Conservation (phyloP, 2,888 invertebrate genomes). For the Calameuta pallipes region DNA sequence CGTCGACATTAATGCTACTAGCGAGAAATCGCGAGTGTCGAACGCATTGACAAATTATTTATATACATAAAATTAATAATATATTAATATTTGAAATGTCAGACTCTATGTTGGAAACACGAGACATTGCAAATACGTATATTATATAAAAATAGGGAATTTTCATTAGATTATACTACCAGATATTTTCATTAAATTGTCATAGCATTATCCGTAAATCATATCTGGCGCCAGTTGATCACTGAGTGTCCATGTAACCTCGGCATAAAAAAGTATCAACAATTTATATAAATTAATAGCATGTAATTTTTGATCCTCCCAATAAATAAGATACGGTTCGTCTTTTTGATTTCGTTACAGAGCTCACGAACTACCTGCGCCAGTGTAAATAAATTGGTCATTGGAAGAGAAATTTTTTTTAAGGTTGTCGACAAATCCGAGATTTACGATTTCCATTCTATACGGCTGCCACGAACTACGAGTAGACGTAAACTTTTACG, state of each 20-base stretch:
- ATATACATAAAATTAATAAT: background rate
- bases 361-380: background rate
- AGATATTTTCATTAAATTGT: background rate
- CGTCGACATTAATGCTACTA: background rate
- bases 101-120: fast-evolving
- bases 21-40: background rate
- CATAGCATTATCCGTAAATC: background rate
- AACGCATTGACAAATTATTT: background rate
- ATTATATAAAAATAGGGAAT: background rate
- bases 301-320: too few relatives aligned
- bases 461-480: background rate
- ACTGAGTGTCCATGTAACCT: too few relatives aligned
- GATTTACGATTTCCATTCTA: background rate
- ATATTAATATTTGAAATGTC: background rate
- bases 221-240: background rate
- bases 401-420: background rate
- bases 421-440: background rate
- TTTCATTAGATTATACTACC: too few relatives aligned
- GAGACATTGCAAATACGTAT: background rate
- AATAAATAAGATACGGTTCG: conserved; percentile 11
- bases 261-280: too few relatives aligned
- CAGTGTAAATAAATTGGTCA: background rate
- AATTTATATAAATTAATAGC: background rate
- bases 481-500: background rate
- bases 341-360: conserved; percentile 20